These are phyloP conservation scores for Callitettix versicolor DNA, from an alignment of 1,140 invertebrate species.

Conservation along the genomic window DNA sequence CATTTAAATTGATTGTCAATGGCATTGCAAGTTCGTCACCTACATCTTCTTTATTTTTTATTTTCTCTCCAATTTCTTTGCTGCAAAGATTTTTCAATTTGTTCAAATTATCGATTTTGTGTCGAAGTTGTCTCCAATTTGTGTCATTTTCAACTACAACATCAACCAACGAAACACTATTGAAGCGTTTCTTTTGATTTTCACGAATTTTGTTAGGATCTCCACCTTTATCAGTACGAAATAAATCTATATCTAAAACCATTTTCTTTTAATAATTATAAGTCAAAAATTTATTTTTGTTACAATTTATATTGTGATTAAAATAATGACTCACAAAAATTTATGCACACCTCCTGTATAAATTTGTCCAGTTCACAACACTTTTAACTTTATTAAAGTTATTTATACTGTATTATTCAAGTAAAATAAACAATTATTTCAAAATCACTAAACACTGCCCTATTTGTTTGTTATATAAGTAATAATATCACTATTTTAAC, in stretches of 20 bases:
- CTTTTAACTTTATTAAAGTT: no score
- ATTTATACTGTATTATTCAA: no score
- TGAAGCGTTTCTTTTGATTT: conserved; percentile 87
- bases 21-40: conserved; percentile 45
- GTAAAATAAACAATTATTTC: no score
- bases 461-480: no score
- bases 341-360: no score
- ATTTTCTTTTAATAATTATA: conserved; percentile 42
- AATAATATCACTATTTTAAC: no score
- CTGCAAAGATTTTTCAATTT: conserved; percentile 93
- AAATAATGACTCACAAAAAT: no score
- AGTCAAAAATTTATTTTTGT: not conserved
- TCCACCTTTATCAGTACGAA: conserved; percentile 90
- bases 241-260: conserved; percentile 97
- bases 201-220: conserved; percentile 82
- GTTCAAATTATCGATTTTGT: conserved; percentile 81
- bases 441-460: no score
- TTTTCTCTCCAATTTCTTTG: conserved; percentile 94
- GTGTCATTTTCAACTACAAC: conserved; percentile 80
- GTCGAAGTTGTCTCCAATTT: conserved; percentile 72
- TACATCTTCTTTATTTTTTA: conserved; percentile 70
- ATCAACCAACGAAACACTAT: conserved; percentile 86
- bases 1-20: conserved; percentile 38
- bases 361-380: no score
- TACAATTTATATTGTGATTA: no score